Percentiles rank a stretch among this genome's conserved stretches.
Conservation (phyloP, 2,113 vertebrate species). For the Anolis carolinensis region DNA sequence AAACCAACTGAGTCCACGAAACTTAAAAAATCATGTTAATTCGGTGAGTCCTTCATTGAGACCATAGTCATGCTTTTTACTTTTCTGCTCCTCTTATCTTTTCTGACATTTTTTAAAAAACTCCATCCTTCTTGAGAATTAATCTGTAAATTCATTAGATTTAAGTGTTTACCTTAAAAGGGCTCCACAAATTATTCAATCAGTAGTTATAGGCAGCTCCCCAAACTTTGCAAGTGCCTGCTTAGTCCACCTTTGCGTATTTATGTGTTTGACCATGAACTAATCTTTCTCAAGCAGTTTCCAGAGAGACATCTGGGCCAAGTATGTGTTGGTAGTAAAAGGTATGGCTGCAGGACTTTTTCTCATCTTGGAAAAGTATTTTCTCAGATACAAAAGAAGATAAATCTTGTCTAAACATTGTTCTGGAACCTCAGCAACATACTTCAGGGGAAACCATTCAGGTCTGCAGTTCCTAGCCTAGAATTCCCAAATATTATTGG, state of each 20-base stretch:
- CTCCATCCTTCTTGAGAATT: neutral
- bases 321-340: neutral
- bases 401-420: neutral
- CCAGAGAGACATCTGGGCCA: neutral
- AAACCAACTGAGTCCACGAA: no score
- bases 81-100: neutral
- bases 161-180: neutral
- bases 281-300: neutral
- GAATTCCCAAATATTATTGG: no score
- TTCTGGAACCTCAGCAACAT: neutral
- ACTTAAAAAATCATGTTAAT: no score
- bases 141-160: neutral
- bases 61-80: neutral
- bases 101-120: neutral
- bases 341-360: neutral
- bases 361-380: neutral
- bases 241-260: neutral
- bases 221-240: neutral
- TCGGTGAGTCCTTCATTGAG: no score
- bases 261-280: neutral
- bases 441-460: neutral
- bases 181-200: neutral
- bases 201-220: neutral
- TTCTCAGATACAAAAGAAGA: neutral
- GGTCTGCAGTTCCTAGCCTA: neutral